Conservation (phyloP, 2,888 invertebrate species). For the Liodrosophila aerea region DNA sequence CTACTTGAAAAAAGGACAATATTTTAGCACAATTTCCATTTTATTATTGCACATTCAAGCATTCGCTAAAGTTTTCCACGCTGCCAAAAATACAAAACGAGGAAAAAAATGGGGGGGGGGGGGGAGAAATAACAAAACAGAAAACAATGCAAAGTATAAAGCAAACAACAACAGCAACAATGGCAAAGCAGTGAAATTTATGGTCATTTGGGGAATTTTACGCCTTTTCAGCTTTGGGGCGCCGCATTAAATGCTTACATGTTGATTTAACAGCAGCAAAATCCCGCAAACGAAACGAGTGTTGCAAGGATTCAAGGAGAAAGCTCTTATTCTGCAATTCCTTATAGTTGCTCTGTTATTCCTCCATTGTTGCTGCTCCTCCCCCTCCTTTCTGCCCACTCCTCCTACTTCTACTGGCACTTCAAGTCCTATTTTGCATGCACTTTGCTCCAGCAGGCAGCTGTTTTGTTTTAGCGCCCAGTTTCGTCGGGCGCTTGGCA, state of each 20-base stretch:
- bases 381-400: background rate
- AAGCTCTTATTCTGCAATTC: slow-evolving; percentile 17
- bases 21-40: slow-evolving; percentile 73
- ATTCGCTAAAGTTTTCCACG: slow-evolving; percentile 66
- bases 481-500: slow-evolving; percentile 55
- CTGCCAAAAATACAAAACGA: slow-evolving; percentile 12
- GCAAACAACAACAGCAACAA: slow-evolving; percentile 54
- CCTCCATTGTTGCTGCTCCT: slow-evolving; percentile 10
- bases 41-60: slow-evolving; percentile 74
- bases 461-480: slow-evolving; percentile 70
- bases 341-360: background rate
- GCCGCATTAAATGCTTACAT: slow-evolving; percentile 75
- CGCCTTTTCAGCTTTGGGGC: slow-evolving; percentile 74
- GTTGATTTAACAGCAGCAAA: slow-evolving; percentile 69
- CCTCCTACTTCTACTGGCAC: slow-evolving; percentile 8
- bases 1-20: slow-evolving; percentile 41
- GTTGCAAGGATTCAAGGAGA: slow-evolving; percentile 24
- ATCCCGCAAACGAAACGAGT: slow-evolving; percentile 14
- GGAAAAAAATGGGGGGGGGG: too few relatives aligned
- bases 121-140: background rate
- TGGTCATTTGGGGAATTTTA: slow-evolving; percentile 79
- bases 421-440: slow-evolving; percentile 69
- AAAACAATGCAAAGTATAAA: slow-evolving; percentile 11
- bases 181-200: slow-evolving; percentile 74
- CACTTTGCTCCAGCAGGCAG: slow-evolving; percentile 55